These are phyloP conservation scores for Paratrypauchen microcephalus DNA, from an alignment of 2,797 vertebrate species.

Conservation along the genomic window DNA sequence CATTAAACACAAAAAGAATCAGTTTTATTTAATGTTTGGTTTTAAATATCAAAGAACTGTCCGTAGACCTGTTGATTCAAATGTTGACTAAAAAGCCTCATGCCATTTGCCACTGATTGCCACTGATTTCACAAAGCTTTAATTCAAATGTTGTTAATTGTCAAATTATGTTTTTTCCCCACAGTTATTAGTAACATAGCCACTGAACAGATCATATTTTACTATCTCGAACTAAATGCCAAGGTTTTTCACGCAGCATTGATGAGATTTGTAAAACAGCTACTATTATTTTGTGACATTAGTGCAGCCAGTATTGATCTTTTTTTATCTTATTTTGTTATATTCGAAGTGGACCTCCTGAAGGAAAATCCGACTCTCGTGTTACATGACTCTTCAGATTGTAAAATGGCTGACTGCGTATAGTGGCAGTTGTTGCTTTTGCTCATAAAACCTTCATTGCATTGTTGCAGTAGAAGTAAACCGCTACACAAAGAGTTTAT, in stretches of 20 bases:
- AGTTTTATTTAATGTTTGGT: too few relatives aligned
- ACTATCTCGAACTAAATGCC: too few relatives aligned
- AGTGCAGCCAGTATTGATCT: too few relatives aligned
- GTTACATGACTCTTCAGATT: neutral
- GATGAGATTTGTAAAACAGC: too few relatives aligned
- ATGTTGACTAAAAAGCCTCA: neutral
- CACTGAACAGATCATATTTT: too few relatives aligned
- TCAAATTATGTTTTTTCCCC: neutral
- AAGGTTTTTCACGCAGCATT: too few relatives aligned
- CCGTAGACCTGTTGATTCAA: neutral
- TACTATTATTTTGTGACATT: too few relatives aligned
- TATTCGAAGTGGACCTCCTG: too few relatives aligned
- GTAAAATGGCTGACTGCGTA: neutral
- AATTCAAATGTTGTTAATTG: neutral
- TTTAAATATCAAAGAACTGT: neutral
- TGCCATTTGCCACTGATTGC: neutral
- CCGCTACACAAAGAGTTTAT: neutral
- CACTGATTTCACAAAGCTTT: neutral
- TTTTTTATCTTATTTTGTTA: too few relatives aligned
- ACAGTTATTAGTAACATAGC: neutral
- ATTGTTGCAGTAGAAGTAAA: neutral
- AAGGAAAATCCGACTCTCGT: too few relatives aligned
- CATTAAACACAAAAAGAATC: too few relatives aligned
- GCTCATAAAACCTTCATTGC: neutral
- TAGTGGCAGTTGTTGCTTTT: slow-evolving; percentile 1